Percentiles rank a stretch among this genome's conserved stretches.
phyloP scores from a whole-genome alignment of 2,113 vertebrate genomes.

The Calidris pugnax region DNA sequence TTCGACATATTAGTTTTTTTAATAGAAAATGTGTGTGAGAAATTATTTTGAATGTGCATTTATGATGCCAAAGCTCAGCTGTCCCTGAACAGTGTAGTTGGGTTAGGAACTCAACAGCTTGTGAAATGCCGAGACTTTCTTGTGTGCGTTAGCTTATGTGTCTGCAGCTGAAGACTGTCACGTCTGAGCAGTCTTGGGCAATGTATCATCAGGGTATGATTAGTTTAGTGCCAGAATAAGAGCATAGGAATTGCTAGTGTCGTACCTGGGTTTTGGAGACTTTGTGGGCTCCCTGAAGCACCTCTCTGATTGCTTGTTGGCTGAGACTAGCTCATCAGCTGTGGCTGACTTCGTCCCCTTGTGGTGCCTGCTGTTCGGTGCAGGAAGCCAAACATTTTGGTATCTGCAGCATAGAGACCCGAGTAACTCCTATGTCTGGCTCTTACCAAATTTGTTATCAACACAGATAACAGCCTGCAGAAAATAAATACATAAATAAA shows the following conservation, averaged over 20 bases:
- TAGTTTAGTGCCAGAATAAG: not conserved
- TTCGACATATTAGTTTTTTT: not conserved
- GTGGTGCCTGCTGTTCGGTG: not conserved
- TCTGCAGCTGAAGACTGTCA: not conserved
- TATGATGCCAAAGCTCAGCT: not conserved
- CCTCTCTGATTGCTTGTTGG: not conserved
- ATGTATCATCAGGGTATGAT: not conserved
- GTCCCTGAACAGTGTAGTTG: too few species aligned
- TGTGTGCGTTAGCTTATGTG: not conserved
- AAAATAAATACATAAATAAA: not conserved
- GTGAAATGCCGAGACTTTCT: not conserved
- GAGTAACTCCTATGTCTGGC: not conserved
- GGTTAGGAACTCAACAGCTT: not conserved
- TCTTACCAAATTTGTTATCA: not conserved
- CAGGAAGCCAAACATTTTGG: not conserved
- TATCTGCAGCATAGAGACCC: not conserved
- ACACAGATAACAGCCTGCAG: not conserved
- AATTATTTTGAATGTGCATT: not conserved
- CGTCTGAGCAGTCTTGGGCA: not conserved
- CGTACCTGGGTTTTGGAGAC: not conserved
- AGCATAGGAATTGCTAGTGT: not conserved
- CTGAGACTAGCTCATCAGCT: not conserved
- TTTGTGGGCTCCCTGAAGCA: not conserved
- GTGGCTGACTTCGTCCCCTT: not conserved
- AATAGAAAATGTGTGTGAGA: not conserved